Evolutionary conservation across 2,797 vertebrate species (phyloP).

Genomic region (Ataeniobius toweri): DNA sequence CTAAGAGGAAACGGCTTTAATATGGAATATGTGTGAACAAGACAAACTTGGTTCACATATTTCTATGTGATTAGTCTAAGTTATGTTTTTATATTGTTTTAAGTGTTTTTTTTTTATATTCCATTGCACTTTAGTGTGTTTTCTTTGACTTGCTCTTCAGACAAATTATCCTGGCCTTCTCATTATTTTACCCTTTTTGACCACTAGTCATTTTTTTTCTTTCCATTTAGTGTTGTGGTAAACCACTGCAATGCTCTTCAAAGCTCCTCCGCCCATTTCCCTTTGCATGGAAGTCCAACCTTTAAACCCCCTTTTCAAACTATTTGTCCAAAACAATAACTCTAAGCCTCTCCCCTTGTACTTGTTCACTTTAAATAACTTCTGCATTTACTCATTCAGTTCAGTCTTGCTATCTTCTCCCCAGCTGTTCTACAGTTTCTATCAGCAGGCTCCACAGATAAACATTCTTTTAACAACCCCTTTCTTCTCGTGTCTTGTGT

Average conservation of each 20-base stretch:
- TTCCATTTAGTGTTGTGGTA: conserved; percentile 13
- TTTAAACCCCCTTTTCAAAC: conserved; percentile 47
- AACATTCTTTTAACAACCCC: conserved; percentile 28
- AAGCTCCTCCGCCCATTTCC: conserved; percentile 16
- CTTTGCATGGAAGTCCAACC: conserved; percentile 24
- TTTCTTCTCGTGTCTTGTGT: conserved; percentile 35
- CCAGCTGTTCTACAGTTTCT: conserved; percentile 24
- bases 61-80: neutral
- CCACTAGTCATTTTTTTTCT: neutral
- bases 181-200: conserved; percentile 6
- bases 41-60: neutral
- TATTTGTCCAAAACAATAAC: conserved; percentile 38
- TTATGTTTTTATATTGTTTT: neutral
- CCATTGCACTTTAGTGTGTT: neutral
- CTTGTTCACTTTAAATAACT: neutral
- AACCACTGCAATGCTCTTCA: conserved; percentile 30
- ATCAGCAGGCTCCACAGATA: conserved; percentile 23
- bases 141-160: neutral
- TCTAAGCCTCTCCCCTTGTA: conserved; percentile 5
- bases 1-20: too few species aligned
- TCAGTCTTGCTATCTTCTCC: conserved; percentile 17
- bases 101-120: neutral
- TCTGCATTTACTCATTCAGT: conserved; percentile 10
- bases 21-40: neutral
- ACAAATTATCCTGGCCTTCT: neutral